These are phyloP conservation scores for Asteroscopus sphinx DNA, from an alignment of 2,888 invertebrate genomes.

Conservation along the genomic window DNA sequence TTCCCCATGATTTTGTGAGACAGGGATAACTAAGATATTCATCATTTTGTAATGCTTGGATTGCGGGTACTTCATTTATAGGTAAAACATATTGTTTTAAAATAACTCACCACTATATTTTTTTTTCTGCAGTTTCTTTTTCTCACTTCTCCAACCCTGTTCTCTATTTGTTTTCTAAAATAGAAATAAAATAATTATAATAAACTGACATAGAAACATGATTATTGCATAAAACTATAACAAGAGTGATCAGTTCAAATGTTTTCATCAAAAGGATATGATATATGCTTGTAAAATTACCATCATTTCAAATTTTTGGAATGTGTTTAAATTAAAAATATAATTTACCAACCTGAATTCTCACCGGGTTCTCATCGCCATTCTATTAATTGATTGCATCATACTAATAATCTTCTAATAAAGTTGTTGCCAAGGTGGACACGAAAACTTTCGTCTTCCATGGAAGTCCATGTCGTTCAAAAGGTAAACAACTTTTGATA, in stretches of 20 bases:
- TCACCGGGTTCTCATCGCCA: too few relatives aligned
- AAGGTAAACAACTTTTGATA: background rate
- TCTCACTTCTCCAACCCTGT: too few relatives aligned
- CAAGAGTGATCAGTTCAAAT: constrained; percentile 55
- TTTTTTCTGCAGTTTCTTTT: background rate
- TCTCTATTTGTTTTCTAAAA: too few relatives aligned
- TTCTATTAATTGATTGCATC: too few relatives aligned
- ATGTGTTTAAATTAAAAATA: too few relatives aligned
- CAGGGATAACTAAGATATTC: constrained; percentile 80
- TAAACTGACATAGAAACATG: background rate
- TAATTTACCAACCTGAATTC: background rate
- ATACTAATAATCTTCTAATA: too few relatives aligned
- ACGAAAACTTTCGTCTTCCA: too few relatives aligned
- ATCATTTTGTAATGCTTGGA: constrained; percentile 61
- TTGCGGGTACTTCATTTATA: too few relatives aligned
- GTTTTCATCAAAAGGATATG: constrained; percentile 65
- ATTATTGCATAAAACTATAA: background rate
- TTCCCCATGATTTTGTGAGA: constrained; percentile 76
- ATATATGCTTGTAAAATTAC: constrained; percentile 73
- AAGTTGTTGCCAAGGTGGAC: too few relatives aligned
- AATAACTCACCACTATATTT: constrained; percentile 17
- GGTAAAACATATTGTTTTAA: background rate
- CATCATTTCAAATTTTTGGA: constrained; percentile 56
- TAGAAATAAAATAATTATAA: too few relatives aligned
- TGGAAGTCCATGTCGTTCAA: too few relatives aligned